These are phyloP conservation scores for Ceuthmochares aereus DNA, from an alignment of 2,113 vertebrate genomes.

Conservation along the genomic window DNA sequence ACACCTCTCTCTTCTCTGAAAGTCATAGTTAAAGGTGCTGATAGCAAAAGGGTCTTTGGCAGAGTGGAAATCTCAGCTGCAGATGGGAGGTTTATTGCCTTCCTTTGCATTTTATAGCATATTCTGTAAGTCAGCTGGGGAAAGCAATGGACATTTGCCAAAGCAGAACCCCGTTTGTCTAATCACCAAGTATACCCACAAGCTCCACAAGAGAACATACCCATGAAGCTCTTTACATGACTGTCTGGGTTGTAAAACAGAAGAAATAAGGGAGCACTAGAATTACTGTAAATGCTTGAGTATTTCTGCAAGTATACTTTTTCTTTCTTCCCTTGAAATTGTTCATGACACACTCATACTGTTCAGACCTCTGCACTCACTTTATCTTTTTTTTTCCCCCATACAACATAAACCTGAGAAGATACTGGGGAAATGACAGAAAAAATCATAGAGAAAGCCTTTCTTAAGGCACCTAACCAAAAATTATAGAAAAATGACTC, in stretches of 20 bases:
- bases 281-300: neutral
- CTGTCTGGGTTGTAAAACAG: constrained; percentile 36
- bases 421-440: neutral
- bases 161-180: constrained; percentile 66
- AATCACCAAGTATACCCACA: constrained; percentile 70
- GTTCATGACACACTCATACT: neutral
- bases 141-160: constrained; percentile 69
- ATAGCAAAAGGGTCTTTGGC: constrained; percentile 63
- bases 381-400: neutral
- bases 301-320: constrained; percentile 23
- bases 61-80: constrained; percentile 64
- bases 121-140: constrained; percentile 66
- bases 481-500: neutral
- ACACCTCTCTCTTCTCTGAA: constrained; percentile 28
- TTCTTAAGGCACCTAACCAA: neutral
- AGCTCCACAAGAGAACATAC: constrained; percentile 53
- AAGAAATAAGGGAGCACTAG: neutral
- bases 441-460: neutral
- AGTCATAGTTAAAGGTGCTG: constrained; percentile 54
- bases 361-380: neutral
- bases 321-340: neutral
- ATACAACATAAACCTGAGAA: neutral
- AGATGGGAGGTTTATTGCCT: constrained; percentile 64
- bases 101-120: constrained; percentile 67
- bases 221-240: constrained; percentile 5